Percentiles rank a stretch among this genome's conserved stretches.
These are phyloP conservation scores for Thecocarcelia acutangulata DNA, from an alignment of 2,888 invertebrate species.

Conservation along the genomic window DNA sequence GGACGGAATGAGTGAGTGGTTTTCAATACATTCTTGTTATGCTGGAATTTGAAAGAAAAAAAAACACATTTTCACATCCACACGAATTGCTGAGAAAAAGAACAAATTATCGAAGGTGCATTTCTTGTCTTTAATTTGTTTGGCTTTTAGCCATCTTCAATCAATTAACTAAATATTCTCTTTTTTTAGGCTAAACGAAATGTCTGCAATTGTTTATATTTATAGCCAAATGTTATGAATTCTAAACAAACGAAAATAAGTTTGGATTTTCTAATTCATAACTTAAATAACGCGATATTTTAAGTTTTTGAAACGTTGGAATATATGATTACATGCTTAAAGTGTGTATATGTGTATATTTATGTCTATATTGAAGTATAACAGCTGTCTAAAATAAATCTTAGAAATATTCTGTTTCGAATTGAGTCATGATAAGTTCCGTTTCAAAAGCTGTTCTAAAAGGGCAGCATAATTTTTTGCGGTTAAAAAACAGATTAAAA, in stretches of 20 bases:
- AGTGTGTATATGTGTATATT: too few relatives aligned
- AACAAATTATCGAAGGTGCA: slow-evolving; percentile 49
- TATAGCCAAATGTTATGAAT: slow-evolving; percentile 29
- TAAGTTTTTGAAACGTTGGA: too few relatives aligned
- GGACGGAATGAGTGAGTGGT: slow-evolving; percentile 39
- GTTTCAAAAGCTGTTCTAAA: too few relatives aligned
- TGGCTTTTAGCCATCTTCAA: slow-evolving; percentile 11
- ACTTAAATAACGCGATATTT: neutral
- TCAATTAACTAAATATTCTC: slow-evolving; percentile 27
- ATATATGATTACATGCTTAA: too few relatives aligned
- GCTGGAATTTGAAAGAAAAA: slow-evolving; percentile 31
- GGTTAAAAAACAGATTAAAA: too few relatives aligned
- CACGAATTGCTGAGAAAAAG: slow-evolving; percentile 36
- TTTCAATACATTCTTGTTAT: slow-evolving; percentile 18
- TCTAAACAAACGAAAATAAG: slow-evolving; percentile 14
- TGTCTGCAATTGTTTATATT: slow-evolving; percentile 22
- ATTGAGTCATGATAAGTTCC: too few relatives aligned
- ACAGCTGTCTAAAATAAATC: too few relatives aligned
- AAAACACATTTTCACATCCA: slow-evolving; percentile 22
- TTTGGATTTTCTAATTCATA: slow-evolving; percentile 16
- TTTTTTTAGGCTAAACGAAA: slow-evolving; percentile 16
- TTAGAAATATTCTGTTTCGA: too few relatives aligned
- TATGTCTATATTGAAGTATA: too few relatives aligned
- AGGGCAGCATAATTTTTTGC: too few relatives aligned
- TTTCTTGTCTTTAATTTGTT: slow-evolving; percentile 13